Evolutionary conservation across 37 sponge, comb jelly and placozoan genomes (phyloP), one percentile per base, ranked within the genome.

Genomic region (Chondrosia reniformis): DNA sequence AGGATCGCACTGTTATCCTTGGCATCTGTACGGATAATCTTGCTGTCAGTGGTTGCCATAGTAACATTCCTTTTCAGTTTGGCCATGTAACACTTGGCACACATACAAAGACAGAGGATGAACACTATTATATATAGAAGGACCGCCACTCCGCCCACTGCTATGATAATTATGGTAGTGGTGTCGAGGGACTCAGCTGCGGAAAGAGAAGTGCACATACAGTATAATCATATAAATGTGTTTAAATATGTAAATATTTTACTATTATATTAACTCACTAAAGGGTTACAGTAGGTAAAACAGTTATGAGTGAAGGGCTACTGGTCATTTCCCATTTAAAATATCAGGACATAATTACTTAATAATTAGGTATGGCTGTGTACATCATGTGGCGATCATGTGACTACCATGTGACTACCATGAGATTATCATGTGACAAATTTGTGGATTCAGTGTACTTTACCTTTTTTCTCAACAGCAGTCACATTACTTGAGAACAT

Each of bases 1-100:
- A 80, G 40, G 10, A 84, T 80, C 0, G 76, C 85, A 1, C 85
- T 77, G 71, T 84, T 80, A 55, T 88, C 89, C 71, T 77, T 88
- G 22, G 31, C 63, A 40, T 71, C 36, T 21, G 9, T 2, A 13
- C 72, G 15, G 21, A 2, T 13, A 19, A 40, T 13, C 43, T 69
- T 44, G 44, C 21, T 25, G n/a, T 69, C 72, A 41, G 42, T 69
- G 15, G 38, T 25, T 1, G 21, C 41, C 15, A 69, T 1, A 21
- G 39, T 44, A 25, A 8, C n/a, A 10, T 69, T 36, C 44, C 42
- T 69, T 25, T 40, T 34, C 42, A 69, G 43, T 1, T 25, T 36
- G 25, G 22, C 4, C 7, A 41, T 31, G 10, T 39, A 69, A 44
- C 72, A 69, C 43, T 69, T 19, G 43, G 72, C 72, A 34, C 72